A percentile compares a stretch with the other conserved stretches of the same genome.
phyloP scores from a whole-genome alignment of 2,113 vertebrate species.

The Cavia aperea region DNA sequence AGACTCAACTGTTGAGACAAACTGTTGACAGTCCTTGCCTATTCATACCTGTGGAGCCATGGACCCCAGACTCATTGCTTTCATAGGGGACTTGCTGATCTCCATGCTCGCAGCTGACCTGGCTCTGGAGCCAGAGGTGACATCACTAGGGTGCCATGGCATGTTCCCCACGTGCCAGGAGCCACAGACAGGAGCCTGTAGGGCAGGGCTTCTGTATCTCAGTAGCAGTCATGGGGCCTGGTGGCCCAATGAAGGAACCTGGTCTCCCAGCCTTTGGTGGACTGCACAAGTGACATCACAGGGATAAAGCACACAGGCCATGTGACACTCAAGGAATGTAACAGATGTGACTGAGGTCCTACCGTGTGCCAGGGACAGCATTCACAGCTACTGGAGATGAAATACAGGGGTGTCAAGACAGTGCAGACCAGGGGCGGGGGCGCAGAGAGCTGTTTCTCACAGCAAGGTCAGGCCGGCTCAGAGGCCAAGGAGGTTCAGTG shows the following conservation, averaged over 20 bases:
- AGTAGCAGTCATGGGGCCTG: not conserved
- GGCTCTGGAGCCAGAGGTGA: not conserved
- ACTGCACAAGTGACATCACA: not conserved
- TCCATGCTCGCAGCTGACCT: too few relatives aligned
- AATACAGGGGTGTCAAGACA: not conserved
- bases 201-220: not conserved
- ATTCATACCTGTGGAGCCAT: too few relatives aligned
- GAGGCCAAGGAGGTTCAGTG: not conserved
- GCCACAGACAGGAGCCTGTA: not conserved
- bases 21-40: not conserved
- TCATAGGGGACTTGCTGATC: not conserved
- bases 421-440: rapidly evolving
- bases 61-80: too few relatives aligned
- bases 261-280: not conserved
- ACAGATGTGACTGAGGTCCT: not conserved
- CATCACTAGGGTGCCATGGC: not conserved
- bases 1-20: not conserved
- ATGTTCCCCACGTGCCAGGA: not conserved
- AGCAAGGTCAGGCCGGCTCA: not conserved
- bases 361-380: not conserved
- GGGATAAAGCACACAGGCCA: not conserved
- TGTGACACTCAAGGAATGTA: not conserved
- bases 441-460: not conserved
- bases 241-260: too few relatives aligned
- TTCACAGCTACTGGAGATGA: not conserved